These are phyloP conservation scores for Actinemys pallida DNA, from an alignment of 2,113 vertebrate genomes.

Conservation along the genomic window DNA sequence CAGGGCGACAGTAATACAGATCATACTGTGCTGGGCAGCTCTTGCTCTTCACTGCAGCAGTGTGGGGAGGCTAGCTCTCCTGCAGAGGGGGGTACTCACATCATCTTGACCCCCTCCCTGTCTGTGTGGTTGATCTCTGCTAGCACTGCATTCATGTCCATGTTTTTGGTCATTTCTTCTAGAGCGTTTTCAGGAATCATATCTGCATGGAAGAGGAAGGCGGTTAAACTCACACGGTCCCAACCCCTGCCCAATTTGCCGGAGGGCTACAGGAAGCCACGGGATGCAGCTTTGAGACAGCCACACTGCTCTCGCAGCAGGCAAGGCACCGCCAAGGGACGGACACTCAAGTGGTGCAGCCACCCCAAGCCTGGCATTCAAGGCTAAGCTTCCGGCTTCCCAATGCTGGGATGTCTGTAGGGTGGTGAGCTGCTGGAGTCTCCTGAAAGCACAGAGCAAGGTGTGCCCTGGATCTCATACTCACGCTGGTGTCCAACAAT, in stretches of 20 bases:
- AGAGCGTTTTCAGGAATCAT: slow-evolving; percentile 99
- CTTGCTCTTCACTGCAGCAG: neutral
- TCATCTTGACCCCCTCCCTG: slow-evolving; percentile 90
- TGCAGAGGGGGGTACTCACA: slow-evolving; percentile 82
- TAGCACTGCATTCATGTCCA: slow-evolving; percentile 93
- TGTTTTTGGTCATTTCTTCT: slow-evolving; percentile 98
- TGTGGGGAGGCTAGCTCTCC: no score
- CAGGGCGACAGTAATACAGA: neutral
- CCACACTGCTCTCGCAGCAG: rapidly evolving
- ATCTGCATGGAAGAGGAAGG: slow-evolving; percentile 73
- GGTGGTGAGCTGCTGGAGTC: neutral
- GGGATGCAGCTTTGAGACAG: neutral
- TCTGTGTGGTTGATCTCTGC: slow-evolving; percentile 85
- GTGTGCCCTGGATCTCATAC: slow-evolving; percentile 43
- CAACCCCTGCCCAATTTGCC: neutral
- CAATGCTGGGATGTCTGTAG: neutral
- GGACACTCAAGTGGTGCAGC: neutral
- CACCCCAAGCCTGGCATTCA: neutral
- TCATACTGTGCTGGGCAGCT: neutral
- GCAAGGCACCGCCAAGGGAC: rapidly evolving
- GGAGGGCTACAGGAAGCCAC: neutral
- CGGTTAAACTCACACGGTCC: neutral
- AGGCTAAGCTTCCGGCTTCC: neutral
- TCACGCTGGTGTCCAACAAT: slow-evolving; percentile 97
- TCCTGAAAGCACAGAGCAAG: neutral